Conservation (phyloP, 2,113 vertebrate genomes). For the Eidolon helvum region DNA sequence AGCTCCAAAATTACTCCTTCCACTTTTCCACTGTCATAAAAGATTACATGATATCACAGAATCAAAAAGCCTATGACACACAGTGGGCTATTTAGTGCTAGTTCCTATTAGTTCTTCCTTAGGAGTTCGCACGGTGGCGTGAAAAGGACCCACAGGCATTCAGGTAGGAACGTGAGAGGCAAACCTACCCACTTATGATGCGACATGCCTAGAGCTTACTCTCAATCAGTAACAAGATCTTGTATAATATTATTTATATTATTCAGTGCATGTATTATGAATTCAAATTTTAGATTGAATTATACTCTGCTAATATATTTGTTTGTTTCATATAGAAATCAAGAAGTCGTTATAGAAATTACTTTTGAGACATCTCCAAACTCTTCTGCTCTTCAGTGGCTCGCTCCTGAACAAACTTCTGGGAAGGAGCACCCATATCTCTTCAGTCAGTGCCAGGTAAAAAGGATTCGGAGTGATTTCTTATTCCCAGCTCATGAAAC, state of each 20-base stretch:
- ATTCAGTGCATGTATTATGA: background rate
- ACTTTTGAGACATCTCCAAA: conserved; percentile 93
- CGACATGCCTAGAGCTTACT: background rate
- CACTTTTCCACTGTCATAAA: background rate
- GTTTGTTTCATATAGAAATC: conserved; percentile 85
- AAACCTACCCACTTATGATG: background rate
- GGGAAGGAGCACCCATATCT: conserved; percentile 95
- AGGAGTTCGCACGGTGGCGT: background rate
- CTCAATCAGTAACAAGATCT: background rate
- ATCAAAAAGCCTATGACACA: background rate
- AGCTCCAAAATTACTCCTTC: background rate
- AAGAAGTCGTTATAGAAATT: conserved; percentile 93
- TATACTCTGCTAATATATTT: background rate
- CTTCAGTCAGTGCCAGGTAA: conserved; percentile 98
- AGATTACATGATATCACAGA: background rate
- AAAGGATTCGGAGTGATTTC: background rate
- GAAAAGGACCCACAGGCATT: background rate
- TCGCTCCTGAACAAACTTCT: conserved; percentile 94
- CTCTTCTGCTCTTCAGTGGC: conserved; percentile 95
- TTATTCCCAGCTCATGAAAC: background rate
- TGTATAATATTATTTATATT: background rate
- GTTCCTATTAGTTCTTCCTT: rapidly evolving
- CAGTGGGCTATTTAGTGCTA: background rate
- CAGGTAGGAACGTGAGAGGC: background rate
- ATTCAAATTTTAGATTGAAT: background rate